Evolutionary conservation across 2,888 invertebrate genomes (phyloP).

Genomic region (Tanypteryx hageni): DNA sequence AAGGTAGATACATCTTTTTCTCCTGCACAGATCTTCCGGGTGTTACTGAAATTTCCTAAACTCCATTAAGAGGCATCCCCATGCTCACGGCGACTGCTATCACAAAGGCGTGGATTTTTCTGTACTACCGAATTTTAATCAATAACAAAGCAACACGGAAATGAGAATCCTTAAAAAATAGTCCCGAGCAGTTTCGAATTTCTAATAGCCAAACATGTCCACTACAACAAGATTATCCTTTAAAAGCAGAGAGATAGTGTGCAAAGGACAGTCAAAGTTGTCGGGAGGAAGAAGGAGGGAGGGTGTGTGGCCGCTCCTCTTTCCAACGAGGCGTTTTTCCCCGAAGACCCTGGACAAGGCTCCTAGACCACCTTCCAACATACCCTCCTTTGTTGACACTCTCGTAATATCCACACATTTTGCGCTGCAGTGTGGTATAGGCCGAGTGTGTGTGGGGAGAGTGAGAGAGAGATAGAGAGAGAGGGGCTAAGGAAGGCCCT

Average conservation of each 20-base stretch:
- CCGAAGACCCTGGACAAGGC: neutral
- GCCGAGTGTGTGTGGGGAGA: neutral
- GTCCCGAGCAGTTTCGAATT: too few relatives aligned
- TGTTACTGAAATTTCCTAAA: too few relatives aligned
- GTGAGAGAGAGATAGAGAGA: neutral
- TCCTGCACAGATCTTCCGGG: too few relatives aligned
- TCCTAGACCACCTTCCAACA: neutral
- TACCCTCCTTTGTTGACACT: conserved; percentile 51
- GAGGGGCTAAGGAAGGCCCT: neutral
- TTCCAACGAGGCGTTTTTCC: neutral
- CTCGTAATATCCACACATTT: conserved; percentile 59
- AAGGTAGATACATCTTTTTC: too few relatives aligned
- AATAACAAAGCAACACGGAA: too few relatives aligned
- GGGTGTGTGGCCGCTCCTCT: neutral
- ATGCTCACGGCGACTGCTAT: too few relatives aligned
- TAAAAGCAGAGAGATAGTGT: neutral
- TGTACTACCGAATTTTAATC: too few relatives aligned
- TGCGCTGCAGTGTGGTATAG: neutral
- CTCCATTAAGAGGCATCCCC: too few relatives aligned
- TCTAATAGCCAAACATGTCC: neutral
- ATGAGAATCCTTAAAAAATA: too few relatives aligned
- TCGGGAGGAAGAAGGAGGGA: neutral
- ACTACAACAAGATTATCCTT: neutral
- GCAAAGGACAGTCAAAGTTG: neutral
- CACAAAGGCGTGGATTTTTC: too few relatives aligned